Conservation (phyloP, 2,113 vertebrate species). For the Miniopterus natalensis region DNA sequence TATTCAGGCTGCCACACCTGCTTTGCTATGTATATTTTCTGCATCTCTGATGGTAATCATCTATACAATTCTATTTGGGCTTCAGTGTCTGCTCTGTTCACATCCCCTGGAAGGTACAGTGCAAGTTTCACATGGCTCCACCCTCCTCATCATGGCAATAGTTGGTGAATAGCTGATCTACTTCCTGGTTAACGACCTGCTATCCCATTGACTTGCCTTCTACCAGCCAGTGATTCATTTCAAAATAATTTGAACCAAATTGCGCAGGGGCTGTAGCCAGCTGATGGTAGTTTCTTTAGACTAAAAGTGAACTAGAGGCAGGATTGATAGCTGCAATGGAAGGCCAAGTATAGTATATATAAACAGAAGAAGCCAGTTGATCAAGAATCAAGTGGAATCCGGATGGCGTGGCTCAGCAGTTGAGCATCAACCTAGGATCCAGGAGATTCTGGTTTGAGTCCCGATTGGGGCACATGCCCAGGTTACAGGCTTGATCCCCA, state of each 20-base stretch:
- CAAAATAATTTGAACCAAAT: neutral
- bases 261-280: neutral
- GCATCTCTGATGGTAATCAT: neutral
- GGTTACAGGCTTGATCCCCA: too few relatives aligned
- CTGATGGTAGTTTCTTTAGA: neutral
- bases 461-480: too few relatives aligned
- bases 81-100: neutral
- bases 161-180: neutral
- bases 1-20: neutral
- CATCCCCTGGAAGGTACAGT: neutral
- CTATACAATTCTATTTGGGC: neutral
- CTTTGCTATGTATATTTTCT: slow-evolving; percentile 32
- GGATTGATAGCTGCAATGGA: neutral
- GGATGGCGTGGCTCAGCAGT: neutral
- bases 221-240: neutral
- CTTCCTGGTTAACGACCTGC: slow-evolving; percentile 20
- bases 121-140: neutral
- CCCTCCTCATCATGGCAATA: neutral
- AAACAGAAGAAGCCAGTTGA: neutral
- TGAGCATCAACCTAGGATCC: too few relatives aligned
- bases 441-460: too few relatives aligned
- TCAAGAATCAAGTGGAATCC: neutral
- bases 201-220: neutral
- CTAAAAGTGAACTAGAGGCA: neutral
- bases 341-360: neutral